Evolutionary conservation across 2,113 vertebrate species (phyloP).

Genomic region (Pantherophis guttatus): DNA sequence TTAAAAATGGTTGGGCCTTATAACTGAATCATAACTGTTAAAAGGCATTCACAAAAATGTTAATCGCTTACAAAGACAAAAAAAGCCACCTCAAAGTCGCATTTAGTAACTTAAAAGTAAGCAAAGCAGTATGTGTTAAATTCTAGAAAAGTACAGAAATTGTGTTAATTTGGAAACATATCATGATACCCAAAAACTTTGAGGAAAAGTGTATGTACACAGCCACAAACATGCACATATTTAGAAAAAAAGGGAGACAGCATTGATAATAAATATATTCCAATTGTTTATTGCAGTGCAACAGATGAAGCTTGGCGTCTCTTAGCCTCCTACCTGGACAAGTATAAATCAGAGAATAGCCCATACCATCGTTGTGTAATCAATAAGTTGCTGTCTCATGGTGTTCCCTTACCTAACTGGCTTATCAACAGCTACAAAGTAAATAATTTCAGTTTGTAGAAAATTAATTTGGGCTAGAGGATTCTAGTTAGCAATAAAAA

Average conservation of each 20-base stretch:
- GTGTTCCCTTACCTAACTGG: slow-evolving; percentile 89
- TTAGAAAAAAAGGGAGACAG: background rate
- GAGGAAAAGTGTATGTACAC: background rate
- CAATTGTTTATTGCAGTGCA: slow-evolving; percentile 70
- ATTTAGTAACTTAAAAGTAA: background rate
- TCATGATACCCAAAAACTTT: background rate
- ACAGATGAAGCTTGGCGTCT: slow-evolving; percentile 94
- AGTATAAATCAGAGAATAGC: slow-evolving; percentile 76
- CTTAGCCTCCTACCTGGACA: slow-evolving; percentile 83
- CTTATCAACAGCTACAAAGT: slow-evolving; percentile 92
- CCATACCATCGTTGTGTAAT: slow-evolving; percentile 87
- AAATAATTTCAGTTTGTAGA: slow-evolving; percentile 8
- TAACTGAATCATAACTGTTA: background rate
- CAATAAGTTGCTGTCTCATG: slow-evolving; percentile 87
- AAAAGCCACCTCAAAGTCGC: background rate
- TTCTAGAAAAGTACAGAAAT: background rate
- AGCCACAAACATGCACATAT: background rate
- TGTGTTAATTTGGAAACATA: background rate
- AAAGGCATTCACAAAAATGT: background rate
- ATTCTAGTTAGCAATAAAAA: background rate
- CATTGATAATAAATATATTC: background rate
- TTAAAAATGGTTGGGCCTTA: background rate
- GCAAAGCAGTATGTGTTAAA: background rate
- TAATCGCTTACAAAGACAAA: background rate
- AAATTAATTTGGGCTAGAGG: background rate